These are phyloP conservation scores for Hemiprocne comata DNA, from an alignment of 2,113 vertebrate genomes.

Conservation along the genomic window DNA sequence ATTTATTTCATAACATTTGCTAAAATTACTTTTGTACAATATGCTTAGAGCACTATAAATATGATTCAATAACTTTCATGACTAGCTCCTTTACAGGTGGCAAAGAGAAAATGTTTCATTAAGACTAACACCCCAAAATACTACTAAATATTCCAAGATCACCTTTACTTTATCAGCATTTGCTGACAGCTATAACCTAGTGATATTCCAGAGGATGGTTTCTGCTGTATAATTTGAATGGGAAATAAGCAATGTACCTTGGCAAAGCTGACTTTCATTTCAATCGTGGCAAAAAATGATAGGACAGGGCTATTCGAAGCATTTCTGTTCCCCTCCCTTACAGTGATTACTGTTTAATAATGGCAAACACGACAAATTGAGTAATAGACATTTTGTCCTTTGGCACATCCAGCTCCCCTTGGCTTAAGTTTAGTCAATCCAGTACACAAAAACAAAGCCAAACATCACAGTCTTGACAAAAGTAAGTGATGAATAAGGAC, in stretches of 20 bases:
- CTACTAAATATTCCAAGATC: neutral
- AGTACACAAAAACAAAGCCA: constrained; percentile 28
- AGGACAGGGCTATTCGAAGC: neutral
- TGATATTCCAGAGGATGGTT: neutral
- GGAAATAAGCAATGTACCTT: neutral
- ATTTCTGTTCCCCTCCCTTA: neutral
- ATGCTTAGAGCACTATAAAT: neutral
- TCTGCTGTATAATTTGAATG: neutral
- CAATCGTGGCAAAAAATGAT: neutral
- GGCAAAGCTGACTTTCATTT: neutral
- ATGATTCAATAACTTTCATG: neutral
- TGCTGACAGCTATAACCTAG: neutral
- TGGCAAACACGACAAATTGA: neutral
- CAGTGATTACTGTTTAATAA: constrained; percentile 20
- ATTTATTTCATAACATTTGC: neutral
- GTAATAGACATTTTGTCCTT: constrained; percentile 25
- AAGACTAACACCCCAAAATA: neutral
- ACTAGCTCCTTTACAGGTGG: neutral
- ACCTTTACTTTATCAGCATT: neutral
- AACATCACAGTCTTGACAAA: constrained; percentile 11
- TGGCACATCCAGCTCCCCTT: constrained; percentile 3
- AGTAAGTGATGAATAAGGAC: constrained; percentile 45
- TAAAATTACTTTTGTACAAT: neutral
- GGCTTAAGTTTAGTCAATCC: constrained; percentile 26
- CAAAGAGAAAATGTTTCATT: neutral